Conservation (phyloP, 1,140 invertebrate genomes). For the Penaeus chinensis region DNA sequence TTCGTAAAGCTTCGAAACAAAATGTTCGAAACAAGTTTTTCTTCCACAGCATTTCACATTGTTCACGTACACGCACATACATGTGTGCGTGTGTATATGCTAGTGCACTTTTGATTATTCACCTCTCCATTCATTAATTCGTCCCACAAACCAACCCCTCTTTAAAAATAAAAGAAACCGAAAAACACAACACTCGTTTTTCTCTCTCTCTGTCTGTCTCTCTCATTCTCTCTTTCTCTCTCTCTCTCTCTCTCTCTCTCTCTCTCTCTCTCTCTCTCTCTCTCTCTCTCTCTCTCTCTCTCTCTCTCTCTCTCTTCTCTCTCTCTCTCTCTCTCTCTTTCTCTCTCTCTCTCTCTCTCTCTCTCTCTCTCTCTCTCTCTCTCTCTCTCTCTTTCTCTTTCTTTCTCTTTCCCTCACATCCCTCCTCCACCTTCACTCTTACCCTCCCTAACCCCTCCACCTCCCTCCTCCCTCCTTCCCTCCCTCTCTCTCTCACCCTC, state of each 20-base stretch:
- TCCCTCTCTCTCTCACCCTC: background rate
- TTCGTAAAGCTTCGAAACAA: too few species aligned
- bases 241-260: background rate
- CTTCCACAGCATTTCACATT: too few species aligned
- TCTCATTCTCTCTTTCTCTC: background rate
- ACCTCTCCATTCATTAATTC: too few species aligned
- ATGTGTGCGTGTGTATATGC: too few species aligned
- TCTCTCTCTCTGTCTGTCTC: background rate
- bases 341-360: background rate
- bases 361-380: background rate
- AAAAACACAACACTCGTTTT: background rate
- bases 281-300: conserved; percentile 18
- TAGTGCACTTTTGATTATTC: too few species aligned
- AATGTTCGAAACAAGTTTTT: too few species aligned
- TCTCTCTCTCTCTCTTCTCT: background rate
- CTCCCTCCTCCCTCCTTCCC: background rate
- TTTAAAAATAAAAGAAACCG: too few species aligned
- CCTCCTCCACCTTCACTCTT: background rate
- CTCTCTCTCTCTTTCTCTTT: conserved; percentile 11
- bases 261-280: background rate
- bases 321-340: too few species aligned
- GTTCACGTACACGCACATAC: too few species aligned
- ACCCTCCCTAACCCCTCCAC: background rate
- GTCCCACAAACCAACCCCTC: too few species aligned
- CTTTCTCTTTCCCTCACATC: background rate